Base-by-base conservation (phyloP, 1,140 invertebrate genomes). In the Zaprionus capensis region DNA sequence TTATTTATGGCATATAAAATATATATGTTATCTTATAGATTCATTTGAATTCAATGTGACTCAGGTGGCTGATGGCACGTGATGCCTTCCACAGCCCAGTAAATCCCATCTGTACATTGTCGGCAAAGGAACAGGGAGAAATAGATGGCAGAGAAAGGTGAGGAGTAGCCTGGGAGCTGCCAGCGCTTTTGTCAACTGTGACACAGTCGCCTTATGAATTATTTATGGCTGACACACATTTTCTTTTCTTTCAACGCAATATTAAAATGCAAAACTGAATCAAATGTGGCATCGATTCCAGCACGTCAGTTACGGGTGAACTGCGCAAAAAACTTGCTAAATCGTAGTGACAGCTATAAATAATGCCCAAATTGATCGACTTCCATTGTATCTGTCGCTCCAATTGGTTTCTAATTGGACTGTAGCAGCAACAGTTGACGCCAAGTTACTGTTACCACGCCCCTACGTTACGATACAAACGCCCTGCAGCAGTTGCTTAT, bases 201-300 rank as follows among this genome's bases (percentile, higher is more conserved):
- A 44, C 41, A 46, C 65, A 17, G 38, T 61, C 38, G 57, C 44
- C 76, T 80, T 76, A 76, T 82, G 67, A 82, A 80, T 79, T 80
- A 80, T 83, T 83, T 68, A 83, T 82, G 34, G 24, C 41, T 57
- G 64, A 69, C 65, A 76, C 76, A 70, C 41, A 17, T 46, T 46
- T 46, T 46, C 57, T 20, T n/a, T 41, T 34, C 36, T 55, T 63
- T 80, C 66, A 69, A 59, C 44, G 49, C 38, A 71, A 51, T 72
- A 69, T 72, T 80, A 66, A 82, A 80, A 76, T 70, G 65, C 51
- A 36, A 74, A 74, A 69, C 49, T 51, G 51, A 36, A 74, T 11
- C 20, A 69, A 46, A 31, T 55, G 24, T 31, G 44, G 20, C 31
- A 59, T 72, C 51, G 34, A 62, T 70, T 62, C 38, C 56, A 36